A percentile compares a stretch with the other conserved stretches of the same genome.
These are phyloP conservation scores for Noturus placidus DNA, from an alignment of 2,113 vertebrate genomes.

Conservation along the genomic window DNA sequence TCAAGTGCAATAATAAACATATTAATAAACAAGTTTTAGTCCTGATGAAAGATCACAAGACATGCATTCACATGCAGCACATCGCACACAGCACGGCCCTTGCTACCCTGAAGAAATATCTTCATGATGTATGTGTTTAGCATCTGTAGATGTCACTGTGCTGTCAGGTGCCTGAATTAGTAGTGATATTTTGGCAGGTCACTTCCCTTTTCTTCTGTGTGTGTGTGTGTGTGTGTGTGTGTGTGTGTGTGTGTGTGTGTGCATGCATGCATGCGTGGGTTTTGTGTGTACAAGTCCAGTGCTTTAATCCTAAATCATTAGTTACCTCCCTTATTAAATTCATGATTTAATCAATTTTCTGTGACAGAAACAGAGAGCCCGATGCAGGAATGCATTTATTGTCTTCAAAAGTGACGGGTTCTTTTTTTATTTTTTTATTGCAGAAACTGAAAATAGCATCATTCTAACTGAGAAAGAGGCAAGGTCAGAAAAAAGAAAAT, in stretches of 20 bases:
- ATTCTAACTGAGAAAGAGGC: not conserved
- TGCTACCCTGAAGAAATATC: not conserved
- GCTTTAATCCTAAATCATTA: not conserved
- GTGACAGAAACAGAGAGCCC: not conserved
- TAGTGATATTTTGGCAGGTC: constrained; percentile 8
- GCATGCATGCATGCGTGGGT: no score
- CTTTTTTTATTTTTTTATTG: no score
- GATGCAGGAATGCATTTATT: not conserved
- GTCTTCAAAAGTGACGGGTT: not conserved
- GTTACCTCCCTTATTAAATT: not conserved
- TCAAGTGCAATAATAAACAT: not conserved
- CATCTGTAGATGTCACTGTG: constrained; percentile 28
- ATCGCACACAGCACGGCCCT: not conserved
- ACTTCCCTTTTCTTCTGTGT: not conserved
- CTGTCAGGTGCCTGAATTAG: not conserved
- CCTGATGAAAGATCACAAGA: constrained; percentile 10
- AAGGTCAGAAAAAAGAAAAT: not conserved
- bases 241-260: not conserved
- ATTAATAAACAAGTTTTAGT: not conserved
- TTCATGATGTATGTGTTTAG: not conserved
- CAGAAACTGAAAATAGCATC: not conserved
- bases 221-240: not conserved
- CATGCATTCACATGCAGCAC: not conserved
- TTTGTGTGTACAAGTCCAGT: not conserved
- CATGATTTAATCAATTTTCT: not conserved